These are phyloP conservation scores for Allobates femoralis DNA, from an alignment of 2,797 vertebrate genomes.

Conservation along the genomic window DNA sequence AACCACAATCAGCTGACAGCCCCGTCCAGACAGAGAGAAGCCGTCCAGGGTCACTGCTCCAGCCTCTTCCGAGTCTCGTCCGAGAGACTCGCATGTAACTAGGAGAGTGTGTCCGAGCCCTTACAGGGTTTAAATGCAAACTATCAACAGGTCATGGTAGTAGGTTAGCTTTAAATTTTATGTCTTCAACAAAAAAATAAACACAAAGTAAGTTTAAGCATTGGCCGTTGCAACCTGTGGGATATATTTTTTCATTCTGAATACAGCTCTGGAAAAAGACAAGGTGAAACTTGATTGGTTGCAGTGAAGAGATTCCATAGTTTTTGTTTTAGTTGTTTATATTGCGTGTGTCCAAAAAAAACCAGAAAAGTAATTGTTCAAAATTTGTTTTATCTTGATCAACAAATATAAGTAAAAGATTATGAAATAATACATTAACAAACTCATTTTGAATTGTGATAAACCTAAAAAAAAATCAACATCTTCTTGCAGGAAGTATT, in stretches of 20 bases:
- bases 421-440: background rate
- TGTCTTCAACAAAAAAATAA: background rate
- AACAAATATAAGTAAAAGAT: slow-evolving; percentile 9
- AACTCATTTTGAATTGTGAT: background rate
- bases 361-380: background rate
- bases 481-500: background rate
- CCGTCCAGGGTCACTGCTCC: too few relatives aligned
- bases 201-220: background rate
- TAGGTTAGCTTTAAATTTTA: too few relatives aligned
- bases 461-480: background rate
- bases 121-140: too few relatives aligned
- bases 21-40: too few relatives aligned
- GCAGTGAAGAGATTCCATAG: background rate
- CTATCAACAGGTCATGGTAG: too few relatives aligned
- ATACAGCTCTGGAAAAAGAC: background rate
- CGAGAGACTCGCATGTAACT: too few relatives aligned
- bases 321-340: too few relatives aligned
- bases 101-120: too few relatives aligned
- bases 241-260: background rate
- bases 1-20: too few relatives aligned
- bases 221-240: too few relatives aligned
- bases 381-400: slow-evolving; percentile 24
- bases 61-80: too few relatives aligned
- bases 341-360: background rate
- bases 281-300: background rate